Evolutionary conservation across 2,888 invertebrate genomes (phyloP), one percentile per base, ranked within the genome.

Genomic region (Thymelicus acteon): DNA sequence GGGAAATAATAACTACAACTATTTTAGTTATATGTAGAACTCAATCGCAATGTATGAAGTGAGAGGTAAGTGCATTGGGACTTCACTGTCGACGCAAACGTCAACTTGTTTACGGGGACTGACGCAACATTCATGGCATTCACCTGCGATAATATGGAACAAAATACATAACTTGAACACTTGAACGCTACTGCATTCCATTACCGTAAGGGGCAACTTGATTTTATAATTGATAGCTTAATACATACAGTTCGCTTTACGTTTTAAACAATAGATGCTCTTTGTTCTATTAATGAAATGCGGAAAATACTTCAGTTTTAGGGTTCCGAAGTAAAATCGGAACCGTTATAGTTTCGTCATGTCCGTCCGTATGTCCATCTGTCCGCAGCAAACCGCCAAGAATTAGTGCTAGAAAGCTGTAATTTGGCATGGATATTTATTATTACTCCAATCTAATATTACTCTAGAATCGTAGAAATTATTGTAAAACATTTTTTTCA

Each of bases 41-140:
- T 37, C 48, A 67, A 67, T 15, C 60, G 39, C 49, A 60, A 73
- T 80, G 85, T 82, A 73, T 79, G 75, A 80, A 86, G 87, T 87
- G 87, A 88, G 87, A 87, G 89, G 88, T 62, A 68, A 68, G 62
- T 31, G 61, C 44, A 54, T 39, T 47, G 44, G 61, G 44, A 54
- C 47, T 61, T 52, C 49, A 37, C 10, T 39, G 52, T 31, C n/a
- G 74, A 72, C 72, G 72, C 73, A 75, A 75, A 75, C 67, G 75
- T 76, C 78, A 78, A 83, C 83, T 77, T 78, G 83, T 82, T 85
- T 85, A 85, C 81, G 75, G 78, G 76, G 80, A 80, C 83, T 90
- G 88, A 88, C 85, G 89, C 86, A 89, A 90, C 82, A 77, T 80
- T 83, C 82, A 84, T 86, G 89, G 90, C 82, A 77, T 80, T 83